Evolutionary conservation across 1,140 invertebrate genomes (phyloP).

Genomic region (Cyclargus thomasi): DNA sequence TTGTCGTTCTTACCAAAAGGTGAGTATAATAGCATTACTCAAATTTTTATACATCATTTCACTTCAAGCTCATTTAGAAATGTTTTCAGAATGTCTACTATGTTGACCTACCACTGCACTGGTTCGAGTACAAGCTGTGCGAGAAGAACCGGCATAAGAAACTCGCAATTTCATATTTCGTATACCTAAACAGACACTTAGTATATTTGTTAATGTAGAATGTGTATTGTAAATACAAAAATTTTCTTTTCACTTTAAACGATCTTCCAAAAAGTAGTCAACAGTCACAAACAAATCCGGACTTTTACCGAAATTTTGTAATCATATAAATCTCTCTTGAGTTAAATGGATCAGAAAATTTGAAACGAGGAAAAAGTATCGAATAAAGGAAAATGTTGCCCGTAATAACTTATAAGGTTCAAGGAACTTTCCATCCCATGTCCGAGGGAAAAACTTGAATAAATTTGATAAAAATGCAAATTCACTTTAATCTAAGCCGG

Average conservation of each 20-base stretch:
- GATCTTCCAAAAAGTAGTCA: background rate
- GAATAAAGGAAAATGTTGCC: background rate
- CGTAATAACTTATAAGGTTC: slow-evolving; percentile 1
- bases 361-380: slow-evolving; percentile 3
- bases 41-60: too few relatives aligned
- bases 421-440: background rate
- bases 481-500: slow-evolving; percentile 7
- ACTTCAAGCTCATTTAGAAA: too few relatives aligned
- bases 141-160: too few relatives aligned
- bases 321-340: background rate
- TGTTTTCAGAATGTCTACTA: too few relatives aligned
- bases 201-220: too few relatives aligned
- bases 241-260: too few relatives aligned
- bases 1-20: slow-evolving; percentile 58
- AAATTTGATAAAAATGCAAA: slow-evolving; percentile 11
- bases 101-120: too few relatives aligned
- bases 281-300: background rate
- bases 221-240: too few relatives aligned
- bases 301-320: background rate
- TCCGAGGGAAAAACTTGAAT: background rate
- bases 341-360: slow-evolving; percentile 3
- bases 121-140: too few relatives aligned
- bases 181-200: too few relatives aligned
- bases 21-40: too few relatives aligned
- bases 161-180: too few relatives aligned